phyloP scores from a whole-genome alignment of 2,888 invertebrate species.

The Apamea anceps region DNA sequence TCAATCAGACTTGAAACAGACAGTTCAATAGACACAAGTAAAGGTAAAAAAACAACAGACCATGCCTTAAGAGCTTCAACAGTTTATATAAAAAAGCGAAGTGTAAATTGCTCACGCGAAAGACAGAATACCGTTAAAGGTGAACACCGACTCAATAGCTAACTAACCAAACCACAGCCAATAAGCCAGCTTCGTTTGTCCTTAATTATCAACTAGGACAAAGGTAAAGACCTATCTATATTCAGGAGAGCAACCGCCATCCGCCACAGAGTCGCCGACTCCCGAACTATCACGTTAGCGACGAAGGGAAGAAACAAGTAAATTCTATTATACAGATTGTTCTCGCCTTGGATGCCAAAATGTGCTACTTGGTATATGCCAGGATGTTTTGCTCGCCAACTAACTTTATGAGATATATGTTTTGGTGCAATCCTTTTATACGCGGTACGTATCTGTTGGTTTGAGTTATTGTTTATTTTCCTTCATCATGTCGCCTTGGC shows the following conservation, averaged over 20 bases:
- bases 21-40: constrained; percentile 6
- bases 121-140: constrained; percentile 42
- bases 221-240: constrained; percentile 66
- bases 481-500: constrained; percentile 67
- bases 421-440: constrained; percentile 85
- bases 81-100: constrained; percentile 36
- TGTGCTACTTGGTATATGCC: constrained; percentile 76
- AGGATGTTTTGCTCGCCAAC: constrained; percentile 84
- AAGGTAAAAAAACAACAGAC: neutral
- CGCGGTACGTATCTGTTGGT: constrained; percentile 77
- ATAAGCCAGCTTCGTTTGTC: constrained; percentile 59
- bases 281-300: constrained; percentile 66
- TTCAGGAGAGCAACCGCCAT: constrained; percentile 64
- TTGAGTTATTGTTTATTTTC: constrained; percentile 83
- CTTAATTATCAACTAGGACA: constrained; percentile 64
- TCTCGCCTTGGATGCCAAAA: constrained; percentile 88
- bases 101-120: constrained; percentile 34
- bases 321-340: constrained; percentile 88
- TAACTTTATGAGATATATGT: constrained; percentile 87
- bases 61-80: constrained; percentile 30
- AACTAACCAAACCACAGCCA: constrained; percentile 51
- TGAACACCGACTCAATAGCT: constrained; percentile 40
- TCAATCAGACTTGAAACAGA: neutral
- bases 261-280: constrained; percentile 74
- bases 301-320: constrained; percentile 81